Base-by-base conservation (phyloP, 1,140 invertebrate genomes). In the Drosophila kurseongensis region DNA sequence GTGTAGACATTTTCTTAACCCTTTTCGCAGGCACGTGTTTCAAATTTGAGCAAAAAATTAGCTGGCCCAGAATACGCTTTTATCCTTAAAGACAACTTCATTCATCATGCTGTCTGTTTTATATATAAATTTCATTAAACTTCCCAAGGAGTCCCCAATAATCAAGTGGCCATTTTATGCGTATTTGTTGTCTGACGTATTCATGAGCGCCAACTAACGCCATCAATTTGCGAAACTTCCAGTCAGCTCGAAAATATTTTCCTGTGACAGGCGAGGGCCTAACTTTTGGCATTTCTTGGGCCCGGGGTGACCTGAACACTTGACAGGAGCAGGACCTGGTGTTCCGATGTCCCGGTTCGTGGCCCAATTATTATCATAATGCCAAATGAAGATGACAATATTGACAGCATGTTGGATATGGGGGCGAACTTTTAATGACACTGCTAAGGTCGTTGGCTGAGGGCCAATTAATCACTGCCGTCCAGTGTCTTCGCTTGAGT, bases 291-390 rank as follows among this genome's bases (percentile, higher is more conserved):
- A 71, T 50, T 67, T 67, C 65, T 62, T 27, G 45, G 16, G 14
- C 47, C 23, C 18, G 47, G 32, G 35, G 27, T 61, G 63, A 48
- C 67, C 73, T 62, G 77, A 60, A 67, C 57, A 57, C 76, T 89
- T 89, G 83, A 86, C 83, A 86, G 78, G 42, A 38, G 54, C 23
- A 32, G 54, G 45, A 44, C 54, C 29, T 55, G 44, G 42, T 47
- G 65, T 57, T 41, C 40, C 32, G n/a, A 32, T 41, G 47, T 72
- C 61, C 52, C 48, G 74, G 59, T 57, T 55, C 56, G 44, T 65
- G 68, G 74, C 60, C 85, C 81, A 89, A 89, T 84, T 89, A 88
- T 88, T 84, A 89, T 78, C 68, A 88, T 89, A 89, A 88, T 82
- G 80, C 80, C 80, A 89, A 88, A 88, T 89, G 84, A 84, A 89